Conservation (phyloP, 2,888 invertebrate genomes). For the Hemistola chrysoprasaria region DNA sequence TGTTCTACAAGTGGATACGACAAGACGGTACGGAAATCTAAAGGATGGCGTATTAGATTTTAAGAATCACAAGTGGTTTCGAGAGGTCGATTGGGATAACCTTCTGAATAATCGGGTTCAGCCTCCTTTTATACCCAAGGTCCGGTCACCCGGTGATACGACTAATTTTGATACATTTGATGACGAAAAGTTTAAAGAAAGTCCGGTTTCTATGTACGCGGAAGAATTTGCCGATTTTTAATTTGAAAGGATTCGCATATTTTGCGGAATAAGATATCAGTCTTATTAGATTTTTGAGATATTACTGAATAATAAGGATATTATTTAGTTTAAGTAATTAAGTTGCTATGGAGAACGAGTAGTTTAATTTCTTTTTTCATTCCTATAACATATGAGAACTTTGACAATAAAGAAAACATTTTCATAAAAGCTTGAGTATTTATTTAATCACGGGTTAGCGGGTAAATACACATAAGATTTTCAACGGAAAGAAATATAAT, state of each 20-base stretch:
- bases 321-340: conserved; percentile 43
- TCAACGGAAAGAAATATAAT: no score
- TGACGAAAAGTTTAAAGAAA: conserved; percentile 72
- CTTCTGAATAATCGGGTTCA: conserved; percentile 88
- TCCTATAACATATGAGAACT: not conserved
- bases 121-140: conserved; percentile 84
- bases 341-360: conserved; percentile 2
- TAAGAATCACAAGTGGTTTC: conserved; percentile 96
- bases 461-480: no score
- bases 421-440: no score
- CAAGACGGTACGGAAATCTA: conserved; percentile 91
- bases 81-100: conserved; percentile 92
- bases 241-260: conserved; percentile 18
- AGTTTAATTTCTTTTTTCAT: conserved; percentile 9
- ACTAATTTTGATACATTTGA: conserved; percentile 88
- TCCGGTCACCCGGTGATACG: conserved; percentile 84
- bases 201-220: conserved; percentile 78
- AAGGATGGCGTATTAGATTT: conserved; percentile 94
- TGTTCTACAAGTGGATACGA: conserved; percentile 84
- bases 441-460: no score
- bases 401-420: conserved; percentile 3
- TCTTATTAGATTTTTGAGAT: conserved; percentile 15
- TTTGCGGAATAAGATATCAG: conserved; percentile 11
- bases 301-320: conserved; percentile 33
- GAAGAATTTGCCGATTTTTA: conserved; percentile 88